phyloP scores from a whole-genome alignment of 2,113 vertebrate genomes.

The Upupa epops region DNA sequence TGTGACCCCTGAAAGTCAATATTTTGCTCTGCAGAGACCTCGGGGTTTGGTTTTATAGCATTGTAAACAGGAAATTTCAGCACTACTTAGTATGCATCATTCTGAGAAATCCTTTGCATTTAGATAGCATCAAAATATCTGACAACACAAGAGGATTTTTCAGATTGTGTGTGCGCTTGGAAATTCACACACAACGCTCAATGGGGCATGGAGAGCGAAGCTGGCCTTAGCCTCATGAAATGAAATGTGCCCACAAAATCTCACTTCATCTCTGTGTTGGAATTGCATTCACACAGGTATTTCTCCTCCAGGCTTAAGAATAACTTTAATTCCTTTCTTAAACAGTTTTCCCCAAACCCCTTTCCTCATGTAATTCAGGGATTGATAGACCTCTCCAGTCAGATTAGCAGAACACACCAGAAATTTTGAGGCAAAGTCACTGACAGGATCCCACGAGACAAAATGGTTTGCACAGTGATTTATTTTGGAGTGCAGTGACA shows the following conservation, averaged over 20 bases:
- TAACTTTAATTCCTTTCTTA: not conserved
- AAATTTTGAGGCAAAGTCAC: not conserved
- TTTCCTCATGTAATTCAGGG: not conserved
- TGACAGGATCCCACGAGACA: not conserved
- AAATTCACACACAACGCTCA: not conserved
- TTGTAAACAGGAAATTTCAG: slow-evolving; percentile 19
- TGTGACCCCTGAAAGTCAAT: slow-evolving; percentile 45
- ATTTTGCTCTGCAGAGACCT: slow-evolving; percentile 15
- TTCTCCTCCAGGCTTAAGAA: not conserved
- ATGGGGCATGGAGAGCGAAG: not conserved
- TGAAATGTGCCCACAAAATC: not conserved
- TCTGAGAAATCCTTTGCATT: not conserved
- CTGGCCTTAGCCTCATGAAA: not conserved
- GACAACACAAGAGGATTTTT: not conserved
- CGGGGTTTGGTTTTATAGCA: slow-evolving; percentile 11
- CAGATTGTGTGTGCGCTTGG: not conserved
- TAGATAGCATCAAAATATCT: not conserved
- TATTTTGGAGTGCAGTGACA: not conserved
- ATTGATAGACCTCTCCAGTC: not conserved
- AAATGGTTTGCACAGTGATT: not conserved
- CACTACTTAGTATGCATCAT: not conserved
- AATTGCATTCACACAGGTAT: not conserved
- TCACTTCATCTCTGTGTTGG: not conserved
- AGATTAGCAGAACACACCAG: not conserved
- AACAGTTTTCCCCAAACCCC: not conserved